Evolutionary conservation across 2,888 invertebrate genomes (phyloP), one percentile per base, ranked within the genome.

Genomic region (Rotaria magnacalcarata): DNA sequence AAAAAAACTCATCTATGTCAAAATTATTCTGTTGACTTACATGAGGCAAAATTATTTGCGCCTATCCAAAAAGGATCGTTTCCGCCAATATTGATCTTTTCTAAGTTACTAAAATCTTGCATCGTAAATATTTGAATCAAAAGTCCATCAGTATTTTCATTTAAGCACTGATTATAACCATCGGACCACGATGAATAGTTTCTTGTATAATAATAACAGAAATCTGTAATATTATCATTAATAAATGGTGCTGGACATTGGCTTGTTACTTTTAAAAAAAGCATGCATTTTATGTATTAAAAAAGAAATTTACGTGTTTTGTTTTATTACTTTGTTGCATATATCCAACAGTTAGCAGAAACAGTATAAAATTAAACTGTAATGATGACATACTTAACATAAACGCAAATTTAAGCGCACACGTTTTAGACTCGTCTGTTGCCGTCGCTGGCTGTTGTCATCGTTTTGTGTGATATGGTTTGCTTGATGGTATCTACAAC

Each of bases 41-140:
- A 80, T 80, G 80, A 47, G 21, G 80, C 80, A 21, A 80, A 80
- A n/a, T 80, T 80, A 47, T 80, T 80, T 80, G 80, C 80, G 4
- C 80, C 80, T 24, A 80, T 3, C 80, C 80, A 80, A n/a, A 80
- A 47, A 24, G 10, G 24, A 24, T 24, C 75, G 5, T 43, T 47
- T 19, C n/a, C 24, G n/a, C 14, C 16, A 21, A 80, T 47, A 47
- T 43, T 21, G 21, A 24, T 24, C 10, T 21, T 10, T 80, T 80
- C 47, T n/a, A 80, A n/a, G n/a, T 11, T 7, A 24, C 14, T 21
- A 24, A 47, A 80, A n/a, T 80, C n/a, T 47, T 43, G 24, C 14
- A 2, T n/a, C 0, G 80, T 7, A 47, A 47, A 47, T 47, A 80
- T 47, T 80, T 80, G 47, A n/a, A 80, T 47, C 6, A 80, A 14